Evolutionary conservation across 2,797 vertebrate genomes (phyloP).

Genomic region (Falco naumanni): DNA sequence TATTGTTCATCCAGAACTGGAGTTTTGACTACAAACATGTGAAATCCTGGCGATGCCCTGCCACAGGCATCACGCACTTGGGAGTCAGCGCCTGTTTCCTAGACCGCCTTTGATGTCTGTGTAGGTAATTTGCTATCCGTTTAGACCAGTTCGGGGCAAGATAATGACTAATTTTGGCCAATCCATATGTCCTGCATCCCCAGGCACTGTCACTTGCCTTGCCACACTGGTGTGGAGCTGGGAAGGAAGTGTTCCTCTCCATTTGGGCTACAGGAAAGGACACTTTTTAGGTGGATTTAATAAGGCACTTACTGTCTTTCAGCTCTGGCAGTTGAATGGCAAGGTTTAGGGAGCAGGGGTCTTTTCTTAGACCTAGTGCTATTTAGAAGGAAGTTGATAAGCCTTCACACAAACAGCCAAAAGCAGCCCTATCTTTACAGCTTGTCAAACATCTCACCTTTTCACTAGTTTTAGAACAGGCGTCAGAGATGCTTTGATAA

Average conservation of each 20-base stretch:
- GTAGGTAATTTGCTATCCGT: neutral
- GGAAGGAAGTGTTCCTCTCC: neutral
- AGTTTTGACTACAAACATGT: neutral
- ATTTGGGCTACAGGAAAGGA: neutral
- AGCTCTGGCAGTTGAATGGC: neutral
- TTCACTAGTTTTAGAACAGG: neutral
- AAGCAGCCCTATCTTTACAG: neutral
- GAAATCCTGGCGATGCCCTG: neutral
- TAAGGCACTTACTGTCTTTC: fast-evolving
- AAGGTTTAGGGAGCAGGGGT: neutral
- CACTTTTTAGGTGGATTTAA: neutral
- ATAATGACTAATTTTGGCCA: neutral
- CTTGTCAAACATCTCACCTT: neutral
- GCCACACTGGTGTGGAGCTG: neutral
- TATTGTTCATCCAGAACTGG: neutral
- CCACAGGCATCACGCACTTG: fast-evolving
- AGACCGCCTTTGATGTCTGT: neutral
- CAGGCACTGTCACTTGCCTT: neutral
- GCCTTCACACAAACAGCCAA: neutral
- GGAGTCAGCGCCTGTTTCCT: neutral
- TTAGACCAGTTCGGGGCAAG: neutral
- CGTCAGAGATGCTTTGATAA: neutral
- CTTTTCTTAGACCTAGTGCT: neutral
- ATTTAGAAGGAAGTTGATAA: neutral
- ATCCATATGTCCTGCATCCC: fast-evolving